Base-by-base conservation (phyloP, 1,140 invertebrate species). In the Monomorium pharaonis region DNA sequence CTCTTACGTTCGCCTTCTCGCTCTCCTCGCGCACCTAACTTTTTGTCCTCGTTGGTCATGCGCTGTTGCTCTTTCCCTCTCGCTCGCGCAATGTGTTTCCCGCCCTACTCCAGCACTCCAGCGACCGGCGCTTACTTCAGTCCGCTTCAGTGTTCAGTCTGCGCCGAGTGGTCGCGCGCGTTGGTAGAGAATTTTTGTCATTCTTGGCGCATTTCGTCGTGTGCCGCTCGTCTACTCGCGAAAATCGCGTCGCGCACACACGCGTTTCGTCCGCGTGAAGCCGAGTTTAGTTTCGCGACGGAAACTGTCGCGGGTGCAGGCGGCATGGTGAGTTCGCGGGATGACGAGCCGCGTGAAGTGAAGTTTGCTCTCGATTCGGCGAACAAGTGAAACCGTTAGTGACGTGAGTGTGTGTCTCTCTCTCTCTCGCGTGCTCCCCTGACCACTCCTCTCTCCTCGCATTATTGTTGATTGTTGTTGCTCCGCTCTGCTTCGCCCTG, bases 81-180 rank as follows among this genome's bases (percentile, higher is more conserved):
- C 14, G n/a, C 63, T 49, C 24, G 54, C 37, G 77, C 75, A 44
- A 63, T 42, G 72, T 88, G 86, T 62, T 76, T 84, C 76, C 58
- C 84, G 62, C 77, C 2, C 37, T 16, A 24, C 21, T n/a, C n/a
- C n/a, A n/a, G 3, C 14, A 18, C 37, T 27, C 21, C 7, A 42
- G 75, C 77, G 84, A 58, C 88, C 54, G 78, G 42, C 65, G 84
- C 77, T 84, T 60, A 56, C 49, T 86, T 89, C 47, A 44, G 51
- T 54, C n/a, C n/a, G 51, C 42, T 47, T 69, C 90, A 92, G 92
- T 92, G 21, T 47, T 69, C 90, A 92, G 92, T 92, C 90, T 86
- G 86, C 74, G 84, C 85, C 58, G 88, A 91, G 89, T 89, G 84
- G 91, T 54, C 90, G 75, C 90, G 89, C 91, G 91, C 75, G 86